Base-by-base conservation (phyloP, 1,140 invertebrate species). In the Diorhabda sublineata region DNA sequence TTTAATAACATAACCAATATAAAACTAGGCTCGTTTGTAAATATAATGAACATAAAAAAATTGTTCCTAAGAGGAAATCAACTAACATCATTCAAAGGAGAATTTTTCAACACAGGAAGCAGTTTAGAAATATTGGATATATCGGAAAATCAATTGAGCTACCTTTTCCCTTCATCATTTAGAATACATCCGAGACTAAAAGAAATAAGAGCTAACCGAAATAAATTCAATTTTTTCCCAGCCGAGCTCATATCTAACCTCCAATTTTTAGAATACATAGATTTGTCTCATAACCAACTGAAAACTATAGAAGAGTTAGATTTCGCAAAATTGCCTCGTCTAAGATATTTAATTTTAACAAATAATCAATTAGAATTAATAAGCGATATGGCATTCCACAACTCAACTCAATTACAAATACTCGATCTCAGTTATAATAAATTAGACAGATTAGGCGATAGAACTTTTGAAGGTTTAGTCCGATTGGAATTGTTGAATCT, bases 371-470 rank as follows among this genome's bases (percentile, higher is more conserved):
- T 97, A 70, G 91, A 93, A 75, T 86, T 87, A 66, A 87, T 97
- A 7, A 91, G 90, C 71, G 92, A 94, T 82, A 89, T 92, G 82
- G 91, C 93, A 1, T 96, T 96, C 79, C 90, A 94, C 73, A 96
- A 96, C 78, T 96, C 94, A 0, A 90, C 92, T 0, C 93, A 95
- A 81, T 83, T 96, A 65, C 94, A 96, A 78, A 76, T 87, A 8
- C 77, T 97, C 43, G 90, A 95, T 81, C 81, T 97, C 56, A 76
- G 77, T 64, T 75, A 83, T 59, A 97, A 97, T 79, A 86, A 86
- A 67, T 81, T 97, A 9, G 90, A 92, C 73, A 82, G 87, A 43
- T 79, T 97, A 5, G 89, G 88, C 2, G 92, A 93, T 65, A 85
- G 92, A 73, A 88, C 91, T 2, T 93, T 97, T 81, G 90, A 94